phyloP scores from a whole-genome alignment of 2,797 vertebrate genomes.

The Rhinatrema bivittatum region DNA sequence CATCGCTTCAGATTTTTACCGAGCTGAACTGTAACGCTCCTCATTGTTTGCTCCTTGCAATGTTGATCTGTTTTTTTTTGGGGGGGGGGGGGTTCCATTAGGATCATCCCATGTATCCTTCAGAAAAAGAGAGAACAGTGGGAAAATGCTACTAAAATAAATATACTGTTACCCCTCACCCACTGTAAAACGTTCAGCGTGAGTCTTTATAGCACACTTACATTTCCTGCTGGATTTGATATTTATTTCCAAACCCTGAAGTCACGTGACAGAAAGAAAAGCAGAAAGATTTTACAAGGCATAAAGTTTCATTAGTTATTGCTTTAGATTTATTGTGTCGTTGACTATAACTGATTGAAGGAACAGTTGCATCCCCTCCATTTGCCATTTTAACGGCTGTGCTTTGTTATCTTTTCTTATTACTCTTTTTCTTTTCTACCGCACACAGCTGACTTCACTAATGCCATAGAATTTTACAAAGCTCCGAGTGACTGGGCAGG shows the following conservation, averaged over 20 bases:
- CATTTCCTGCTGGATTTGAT: conserved; percentile 31
- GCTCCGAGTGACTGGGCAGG: conserved; percentile 24
- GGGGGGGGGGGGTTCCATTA: no score
- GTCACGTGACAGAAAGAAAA: not conserved
- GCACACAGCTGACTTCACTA: conserved; percentile 32
- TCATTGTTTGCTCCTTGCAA: no score
- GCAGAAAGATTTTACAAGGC: conserved; percentile 41
- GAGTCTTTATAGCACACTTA: conserved; percentile 15
- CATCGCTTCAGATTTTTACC: no score
- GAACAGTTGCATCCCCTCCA: conserved; percentile 27
- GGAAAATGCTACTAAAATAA: no score
- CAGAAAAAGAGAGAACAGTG: no score
- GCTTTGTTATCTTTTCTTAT: conserved; percentile 44
- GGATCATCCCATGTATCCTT: no score
- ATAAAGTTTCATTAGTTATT: conserved; percentile 50
- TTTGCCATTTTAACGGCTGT: conserved; percentile 37
- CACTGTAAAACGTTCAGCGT: no score
- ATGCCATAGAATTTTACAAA: conserved; percentile 11
- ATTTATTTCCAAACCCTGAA: conserved; percentile 3
- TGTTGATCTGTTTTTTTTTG: no score
- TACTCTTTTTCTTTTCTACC: conserved; percentile 36
- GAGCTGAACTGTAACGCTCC: no score
- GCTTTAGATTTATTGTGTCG: conserved; percentile 38
- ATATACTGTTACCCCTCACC: no score
- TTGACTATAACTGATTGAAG: conserved; percentile 33